Percentiles rank a stretch among this genome's conserved stretches.
These are phyloP conservation scores for Melinaea marsaeus DNA, from an alignment of 2,888 invertebrate species.

Conservation along the genomic window DNA sequence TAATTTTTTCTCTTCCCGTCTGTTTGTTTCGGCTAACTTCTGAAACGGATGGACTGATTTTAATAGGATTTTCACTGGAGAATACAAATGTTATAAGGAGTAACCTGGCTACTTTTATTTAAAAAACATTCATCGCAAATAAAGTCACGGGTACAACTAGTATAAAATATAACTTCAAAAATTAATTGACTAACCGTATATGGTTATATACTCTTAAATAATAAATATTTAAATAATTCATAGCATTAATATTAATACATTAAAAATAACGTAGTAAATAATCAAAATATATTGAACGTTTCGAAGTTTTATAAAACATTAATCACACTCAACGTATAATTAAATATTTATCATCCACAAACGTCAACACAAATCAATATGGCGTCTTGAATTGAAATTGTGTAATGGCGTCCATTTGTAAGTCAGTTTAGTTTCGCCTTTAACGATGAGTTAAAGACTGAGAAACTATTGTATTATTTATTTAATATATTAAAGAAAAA, in stretches of 20 bases:
- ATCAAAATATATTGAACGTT: no score
- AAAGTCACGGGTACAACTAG: no score
- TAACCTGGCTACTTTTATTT: no score
- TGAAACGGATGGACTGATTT: no score
- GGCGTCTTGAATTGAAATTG: slow-evolving; percentile 63
- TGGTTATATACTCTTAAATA: no score
- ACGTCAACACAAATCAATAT: slow-evolving; percentile 52
- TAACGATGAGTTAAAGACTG: not conserved
- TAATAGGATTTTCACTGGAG: no score
- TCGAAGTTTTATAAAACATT: not conserved
- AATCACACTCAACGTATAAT: slow-evolving; percentile 10
- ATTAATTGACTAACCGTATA: no score
- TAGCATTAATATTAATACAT: not conserved
- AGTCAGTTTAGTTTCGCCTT: slow-evolving; percentile 10
- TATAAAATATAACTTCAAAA: no score
- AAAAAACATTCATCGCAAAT: no score
- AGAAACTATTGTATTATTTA: not conserved
- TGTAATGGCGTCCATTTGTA: slow-evolving; percentile 11
- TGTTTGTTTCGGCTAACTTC: no score
- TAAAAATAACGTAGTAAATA: slow-evolving; percentile 3
- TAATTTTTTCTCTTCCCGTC: no score
- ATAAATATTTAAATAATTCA: not conserved
- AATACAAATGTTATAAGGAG: no score
- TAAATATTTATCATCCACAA: slow-evolving; percentile 28
- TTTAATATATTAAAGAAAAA: not conserved